Conservation (phyloP, 92 coral and sea anemone species). For the Actinernus sp. region DNA sequence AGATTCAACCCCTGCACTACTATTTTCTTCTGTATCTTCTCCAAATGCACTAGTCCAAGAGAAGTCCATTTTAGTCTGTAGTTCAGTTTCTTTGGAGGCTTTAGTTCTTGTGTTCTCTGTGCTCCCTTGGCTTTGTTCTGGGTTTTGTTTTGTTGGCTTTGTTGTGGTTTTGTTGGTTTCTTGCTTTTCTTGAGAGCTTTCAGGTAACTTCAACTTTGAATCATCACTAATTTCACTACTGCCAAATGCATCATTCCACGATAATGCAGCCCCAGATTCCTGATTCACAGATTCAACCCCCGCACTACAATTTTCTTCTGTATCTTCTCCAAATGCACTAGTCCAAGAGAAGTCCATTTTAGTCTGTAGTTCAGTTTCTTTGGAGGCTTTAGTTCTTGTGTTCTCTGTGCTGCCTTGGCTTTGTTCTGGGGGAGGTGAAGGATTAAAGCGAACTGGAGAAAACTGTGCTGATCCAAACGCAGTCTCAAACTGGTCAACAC, state of each 20-base stretch:
- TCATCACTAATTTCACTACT: no score
- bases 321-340: slow-evolving; percentile 1
- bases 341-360: slow-evolving; percentile 10
- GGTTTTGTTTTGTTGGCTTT: no score
- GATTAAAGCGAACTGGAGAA: slow-evolving; percentile 39
- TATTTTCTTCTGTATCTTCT: slow-evolving; percentile 28
- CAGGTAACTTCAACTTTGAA: no score
- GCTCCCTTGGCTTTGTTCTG: no score
- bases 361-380: neutral
- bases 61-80: slow-evolving; percentile 9
- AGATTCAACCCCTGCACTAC: slow-evolving; percentile 5
- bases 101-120: neutral
- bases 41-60: slow-evolving; percentile 39
- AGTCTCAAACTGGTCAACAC: slow-evolving; percentile 63
- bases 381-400: neutral
- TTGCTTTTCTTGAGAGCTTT: no score
- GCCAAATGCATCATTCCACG: slow-evolving; percentile 68
- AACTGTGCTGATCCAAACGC: slow-evolving; percentile 50
- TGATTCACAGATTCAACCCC: neutral
- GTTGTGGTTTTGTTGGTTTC: no score
- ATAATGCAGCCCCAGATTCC: neutral
- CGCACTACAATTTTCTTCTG: neutral
- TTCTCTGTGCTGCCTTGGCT: neutral
- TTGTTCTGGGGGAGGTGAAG: slow-evolving; percentile 7
- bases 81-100: neutral